Base-by-base conservation (phyloP, 2,113 vertebrate species). In the Hippocampus guttulatus region DNA sequence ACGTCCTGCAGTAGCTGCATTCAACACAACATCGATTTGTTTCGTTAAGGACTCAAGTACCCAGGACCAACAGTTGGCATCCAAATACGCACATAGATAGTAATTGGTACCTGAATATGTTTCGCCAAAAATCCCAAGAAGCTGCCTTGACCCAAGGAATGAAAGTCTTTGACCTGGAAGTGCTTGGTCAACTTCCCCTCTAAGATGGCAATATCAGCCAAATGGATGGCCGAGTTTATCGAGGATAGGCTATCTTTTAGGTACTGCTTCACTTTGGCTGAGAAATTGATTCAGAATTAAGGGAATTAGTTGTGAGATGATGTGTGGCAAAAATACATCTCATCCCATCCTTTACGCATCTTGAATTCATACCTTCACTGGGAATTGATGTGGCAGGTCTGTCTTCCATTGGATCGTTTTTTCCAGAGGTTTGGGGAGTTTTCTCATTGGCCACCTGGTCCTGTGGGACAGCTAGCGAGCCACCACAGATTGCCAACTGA, bases 401-500 rank as follows among this genome's bases (percentile, higher is more conserved):
- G 47, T 89, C 85, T 30, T 76, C 75, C 2, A 33, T 8, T 58
- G 41, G n/a, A 11, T 79, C 83, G 1, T 64, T 75, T 51, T 81
- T 70, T 12, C 78, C 74, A 0, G 57, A 40, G 20, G 72, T 68
- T 76, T 85, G 90, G 60, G 72, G 18, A 2, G 81, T 43, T 68
- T 91, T 90, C 10, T 91, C 87, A 76, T 91, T 92, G 5, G 77
- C 82, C 33, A 88, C 85, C 73, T 91, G 79, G 76, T 93, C 89
- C 7, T 82, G 85, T 12, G 92, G 92, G 45, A 83, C 65, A 2
- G 87, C 88, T 75, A 94, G 81, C 0, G 92, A 92, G 47, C 92
- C 91, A 18, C 91, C 89, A 27, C 92, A 93, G 79, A 94, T 90
- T 63, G 92, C 90, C 64, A 93, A 79, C 81, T 93, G 93, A 64